Conservation (phyloP, 1,140 invertebrate species). For the Sycophaga agraensis region DNA sequence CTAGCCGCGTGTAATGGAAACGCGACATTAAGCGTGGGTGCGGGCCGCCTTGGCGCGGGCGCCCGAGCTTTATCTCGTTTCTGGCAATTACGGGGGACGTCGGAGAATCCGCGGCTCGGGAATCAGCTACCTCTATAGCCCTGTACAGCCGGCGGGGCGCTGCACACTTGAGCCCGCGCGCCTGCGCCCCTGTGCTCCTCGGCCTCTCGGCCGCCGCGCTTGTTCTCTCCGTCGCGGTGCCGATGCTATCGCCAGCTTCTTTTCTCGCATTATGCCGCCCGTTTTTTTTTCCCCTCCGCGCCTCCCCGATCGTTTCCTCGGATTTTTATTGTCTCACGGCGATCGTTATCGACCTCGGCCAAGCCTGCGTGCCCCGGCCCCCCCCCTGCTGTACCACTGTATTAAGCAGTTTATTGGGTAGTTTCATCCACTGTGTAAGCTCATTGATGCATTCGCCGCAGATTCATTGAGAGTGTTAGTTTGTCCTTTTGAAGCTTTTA, state of each 20-base stretch:
- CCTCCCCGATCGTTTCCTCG: slow-evolving; percentile 1
- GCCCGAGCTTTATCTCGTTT: slow-evolving; percentile 54
- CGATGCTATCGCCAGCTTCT: slow-evolving; percentile 15
- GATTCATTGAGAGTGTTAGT: too few species aligned
- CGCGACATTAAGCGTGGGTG: too few species aligned
- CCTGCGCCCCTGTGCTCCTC: slow-evolving; percentile 14
- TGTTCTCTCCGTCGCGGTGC: background rate
- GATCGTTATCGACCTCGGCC: slow-evolving; percentile 19
- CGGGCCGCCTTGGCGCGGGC: too few species aligned
- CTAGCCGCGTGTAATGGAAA: too few species aligned
- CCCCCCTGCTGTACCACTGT: too few species aligned
- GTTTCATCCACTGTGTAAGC: background rate
- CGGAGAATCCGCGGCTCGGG: slow-evolving; percentile 53
- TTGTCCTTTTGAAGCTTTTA: too few species aligned
- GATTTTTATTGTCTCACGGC: background rate
- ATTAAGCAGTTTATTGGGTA: slow-evolving; percentile 16
- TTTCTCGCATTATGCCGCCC: slow-evolving; percentile 12
- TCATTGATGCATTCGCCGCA: background rate
- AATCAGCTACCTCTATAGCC: too few species aligned
- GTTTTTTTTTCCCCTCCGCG: background rate
- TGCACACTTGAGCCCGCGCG: slow-evolving; percentile 30
- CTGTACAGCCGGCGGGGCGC: slow-evolving; percentile 27
- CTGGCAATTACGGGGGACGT: slow-evolving; percentile 55
- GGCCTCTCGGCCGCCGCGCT: slow-evolving; percentile 8
- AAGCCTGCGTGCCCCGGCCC: too few species aligned